These are phyloP conservation scores for Stichopus horrens DNA, from an alignment of 53 echinoderm and acorn worm species.

Conservation along the genomic window DNA sequence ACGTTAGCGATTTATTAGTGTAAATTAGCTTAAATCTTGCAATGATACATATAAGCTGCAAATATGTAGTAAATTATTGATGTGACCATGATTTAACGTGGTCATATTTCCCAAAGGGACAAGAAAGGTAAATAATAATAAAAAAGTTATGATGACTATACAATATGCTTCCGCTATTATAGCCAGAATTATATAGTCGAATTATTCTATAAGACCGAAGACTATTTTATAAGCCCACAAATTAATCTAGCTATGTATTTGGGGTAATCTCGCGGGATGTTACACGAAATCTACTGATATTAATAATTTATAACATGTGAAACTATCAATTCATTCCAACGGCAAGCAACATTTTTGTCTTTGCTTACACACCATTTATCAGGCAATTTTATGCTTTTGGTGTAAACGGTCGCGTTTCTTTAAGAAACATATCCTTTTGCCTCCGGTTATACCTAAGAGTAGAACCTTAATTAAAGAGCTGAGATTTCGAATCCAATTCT, in stretches of 20 bases:
- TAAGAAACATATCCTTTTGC: conserved; percentile 25
- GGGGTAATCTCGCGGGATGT: not conserved
- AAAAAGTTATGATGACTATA: no score
- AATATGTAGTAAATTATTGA: no score
- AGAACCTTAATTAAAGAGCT: conserved; percentile 41
- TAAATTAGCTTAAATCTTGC: no score
- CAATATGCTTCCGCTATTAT: no score
- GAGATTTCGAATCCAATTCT: conserved; percentile 29
- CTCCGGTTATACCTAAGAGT: conserved; percentile 4
- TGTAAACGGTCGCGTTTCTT: conserved; percentile 7
- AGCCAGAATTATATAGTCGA: no score
- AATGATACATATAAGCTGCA: no score
- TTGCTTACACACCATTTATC: not conserved
- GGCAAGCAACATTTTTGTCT: not conserved
- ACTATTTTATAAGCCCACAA: not conserved
- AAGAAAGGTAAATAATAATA: no score
- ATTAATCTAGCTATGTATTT: not conserved
- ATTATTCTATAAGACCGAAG: not conserved
- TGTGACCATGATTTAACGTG: no score
- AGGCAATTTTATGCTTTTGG: not conserved
- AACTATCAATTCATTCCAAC: not conserved
- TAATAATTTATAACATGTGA: not conserved
- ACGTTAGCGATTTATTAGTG: no score
- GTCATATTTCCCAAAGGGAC: no score
- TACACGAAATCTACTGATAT: not conserved